Conservation (phyloP, 1,140 invertebrate genomes). For the Leptopilina boulardi region DNA sequence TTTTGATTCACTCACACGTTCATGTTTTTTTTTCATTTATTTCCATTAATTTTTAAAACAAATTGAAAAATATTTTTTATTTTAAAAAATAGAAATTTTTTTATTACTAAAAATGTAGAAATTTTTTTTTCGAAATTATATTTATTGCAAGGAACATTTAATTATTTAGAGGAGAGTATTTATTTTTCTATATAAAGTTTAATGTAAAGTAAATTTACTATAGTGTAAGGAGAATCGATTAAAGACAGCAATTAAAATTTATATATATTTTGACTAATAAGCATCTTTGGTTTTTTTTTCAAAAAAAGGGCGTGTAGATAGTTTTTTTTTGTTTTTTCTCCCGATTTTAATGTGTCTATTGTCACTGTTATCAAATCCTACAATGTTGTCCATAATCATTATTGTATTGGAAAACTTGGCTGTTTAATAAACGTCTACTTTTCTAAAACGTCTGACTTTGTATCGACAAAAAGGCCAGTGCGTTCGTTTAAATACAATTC, state of each 20-base stretch:
- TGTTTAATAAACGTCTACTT: conserved; percentile 68
- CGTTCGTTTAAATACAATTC: conserved; percentile 2
- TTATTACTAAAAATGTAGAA: no score
- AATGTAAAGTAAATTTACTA: no score
- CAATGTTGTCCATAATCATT: conserved; percentile 61
- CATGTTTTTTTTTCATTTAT: not conserved
- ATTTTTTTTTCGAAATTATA: not conserved
- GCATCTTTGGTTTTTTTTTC: not conserved
- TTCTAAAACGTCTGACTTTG: conserved; percentile 55
- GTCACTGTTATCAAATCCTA: conserved; percentile 48
- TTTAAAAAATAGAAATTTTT: no score
- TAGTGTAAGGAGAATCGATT: not conserved
- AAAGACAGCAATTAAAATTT: not conserved
- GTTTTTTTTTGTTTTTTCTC: conserved; percentile 15
- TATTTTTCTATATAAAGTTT: no score
- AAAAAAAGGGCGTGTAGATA: conserved; percentile 2
- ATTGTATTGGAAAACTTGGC: conserved; percentile 61
- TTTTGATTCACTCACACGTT: not conserved
- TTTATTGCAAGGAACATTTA: not conserved
- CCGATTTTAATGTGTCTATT: conserved; percentile 46
- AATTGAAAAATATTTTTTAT: no score
- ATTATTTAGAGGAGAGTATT: not conserved
- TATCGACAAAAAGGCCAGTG: conserved; percentile 37
- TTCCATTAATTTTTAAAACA: no score
- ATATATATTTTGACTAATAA: conserved; percentile 20